Percentiles rank a stretch among this genome's conserved stretches.
These are phyloP conservation scores for Drosophila quasianomalipes DNA, from an alignment of 2,888 invertebrate genomes.

Conservation along the genomic window DNA sequence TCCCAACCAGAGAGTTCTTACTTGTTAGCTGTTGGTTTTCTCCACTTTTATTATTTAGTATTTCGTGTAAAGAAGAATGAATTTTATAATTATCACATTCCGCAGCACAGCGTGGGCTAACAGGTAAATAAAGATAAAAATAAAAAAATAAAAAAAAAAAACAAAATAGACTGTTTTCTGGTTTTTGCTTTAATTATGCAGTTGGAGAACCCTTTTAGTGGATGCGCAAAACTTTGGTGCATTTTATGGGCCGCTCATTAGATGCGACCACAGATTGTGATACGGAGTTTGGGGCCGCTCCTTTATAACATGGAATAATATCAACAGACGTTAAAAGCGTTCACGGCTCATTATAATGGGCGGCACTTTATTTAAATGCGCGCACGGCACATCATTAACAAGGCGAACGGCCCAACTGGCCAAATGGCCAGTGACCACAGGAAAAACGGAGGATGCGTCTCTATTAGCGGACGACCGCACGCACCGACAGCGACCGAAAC, in stretches of 20 bases:
- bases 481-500: slow-evolving; percentile 62
- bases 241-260: slow-evolving; percentile 75
- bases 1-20: not conserved
- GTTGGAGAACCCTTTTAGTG: slow-evolving; percentile 43
- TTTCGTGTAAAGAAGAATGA: slow-evolving; percentile 4
- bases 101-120: slow-evolving; percentile 33
- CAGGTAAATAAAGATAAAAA: not conserved
- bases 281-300: slow-evolving; percentile 56
- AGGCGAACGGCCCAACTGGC: slow-evolving; percentile 61
- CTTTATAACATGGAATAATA: slow-evolving; percentile 74
- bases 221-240: slow-evolving; percentile 68
- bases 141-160: slow-evolving; percentile 6
- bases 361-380: slow-evolving; percentile 81
- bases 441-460: slow-evolving; percentile 65
- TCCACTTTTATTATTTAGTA: slow-evolving; percentile 1
- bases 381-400: slow-evolving; percentile 79
- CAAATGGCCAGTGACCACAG: slow-evolving; percentile 21
- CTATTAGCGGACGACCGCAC: slow-evolving; percentile 73
- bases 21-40: not conserved
- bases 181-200: slow-evolving; percentile 62
- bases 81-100: slow-evolving; percentile 39
- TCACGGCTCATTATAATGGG: slow-evolving; percentile 75
- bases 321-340: slow-evolving; percentile 63
- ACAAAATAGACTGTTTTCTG: slow-evolving; percentile 22
- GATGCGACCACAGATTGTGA: slow-evolving; percentile 48